Percentiles rank a stretch among this genome's conserved stretches.
Evolutionary conservation across 1,140 invertebrate genomes (phyloP).

Genomic region (Onthophagus taurus): DNA sequence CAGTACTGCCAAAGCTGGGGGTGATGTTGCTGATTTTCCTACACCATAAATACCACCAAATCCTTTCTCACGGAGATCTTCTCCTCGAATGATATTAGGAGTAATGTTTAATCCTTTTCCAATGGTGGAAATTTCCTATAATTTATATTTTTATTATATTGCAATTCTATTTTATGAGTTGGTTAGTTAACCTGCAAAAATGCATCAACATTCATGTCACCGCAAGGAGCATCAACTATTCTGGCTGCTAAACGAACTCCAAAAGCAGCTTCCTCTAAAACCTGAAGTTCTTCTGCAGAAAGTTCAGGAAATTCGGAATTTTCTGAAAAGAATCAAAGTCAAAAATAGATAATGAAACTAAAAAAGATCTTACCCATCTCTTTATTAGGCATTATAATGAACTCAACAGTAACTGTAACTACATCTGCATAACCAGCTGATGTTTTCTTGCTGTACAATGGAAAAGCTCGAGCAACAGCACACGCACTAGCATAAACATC

Average conservation of each 20-base stretch:
- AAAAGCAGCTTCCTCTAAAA: slow-evolving; percentile 50
- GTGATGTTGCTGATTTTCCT: slow-evolving; percentile 65
- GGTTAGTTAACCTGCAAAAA: slow-evolving; percentile 68
- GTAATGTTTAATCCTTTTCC: slow-evolving; percentile 53
- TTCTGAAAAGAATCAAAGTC: not conserved
- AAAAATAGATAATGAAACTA: not conserved
- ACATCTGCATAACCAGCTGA: slow-evolving; percentile 16
- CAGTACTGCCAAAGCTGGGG: slow-evolving; percentile 71
- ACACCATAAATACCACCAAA: slow-evolving; percentile 85
- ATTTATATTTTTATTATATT: too few species aligned
- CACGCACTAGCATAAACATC: slow-evolving; percentile 69
- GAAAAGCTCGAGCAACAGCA: slow-evolving; percentile 71
- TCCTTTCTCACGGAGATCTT: slow-evolving; percentile 61
- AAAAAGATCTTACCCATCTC: not conserved
- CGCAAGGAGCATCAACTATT: slow-evolving; percentile 77
- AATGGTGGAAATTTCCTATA: slow-evolving; percentile 58
- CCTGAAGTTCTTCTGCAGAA: slow-evolving; percentile 48
- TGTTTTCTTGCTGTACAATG: slow-evolving; percentile 61
- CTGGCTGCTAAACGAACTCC: slow-evolving; percentile 63
- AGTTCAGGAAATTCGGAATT: slow-evolving; percentile 30
- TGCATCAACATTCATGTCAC: slow-evolving; percentile 72
- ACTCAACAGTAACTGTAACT: slow-evolving; percentile 30
- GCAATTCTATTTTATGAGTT: slow-evolving; percentile 8
- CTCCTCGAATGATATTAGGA: slow-evolving; percentile 62
- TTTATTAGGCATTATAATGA: slow-evolving; percentile 26